Evolutionary conservation across 2,888 invertebrate species (phyloP), one percentile per base, ranked within the genome.

Genomic region (Conchocele bisecta): DNA sequence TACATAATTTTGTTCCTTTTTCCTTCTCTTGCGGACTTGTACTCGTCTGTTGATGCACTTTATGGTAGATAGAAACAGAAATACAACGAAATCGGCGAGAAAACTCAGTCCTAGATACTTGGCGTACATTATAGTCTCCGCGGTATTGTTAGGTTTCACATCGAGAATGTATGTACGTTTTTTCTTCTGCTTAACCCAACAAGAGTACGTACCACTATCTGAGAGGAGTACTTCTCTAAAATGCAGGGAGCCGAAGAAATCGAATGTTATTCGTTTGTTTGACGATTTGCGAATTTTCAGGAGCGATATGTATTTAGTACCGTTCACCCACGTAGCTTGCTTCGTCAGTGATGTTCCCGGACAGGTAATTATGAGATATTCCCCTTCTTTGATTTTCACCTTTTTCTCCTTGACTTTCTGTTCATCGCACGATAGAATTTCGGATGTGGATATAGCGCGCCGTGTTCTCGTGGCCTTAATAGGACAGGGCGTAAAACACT

Each of bases 191-290:
- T 63, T 58, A 2, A 70, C 33, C 76, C 76, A 76, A 22, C 76
- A 76, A 6, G 76, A 50, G 39, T 76, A 76, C 6, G 51, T 60
- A 0, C 72, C 76, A 26, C 29, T 56, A 29, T 76, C 76, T 0
- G 24, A 1, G 4, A 41, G 1, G 5, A 11, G 22, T 0, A 50
- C 53, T 15, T 22, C n/a, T 17, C 48, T 39, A 35, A 76, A 73
- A 54, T 66, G 66, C 13, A 76, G 35, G n/a, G 65, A 68, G 22
- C 72, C 70, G 22, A 69, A 59, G n/a, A 69, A 51, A 28, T 76
- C 76, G 17, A 73, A 69, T 11, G 53, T 50, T 17, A 73, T 56
- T 11, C 72, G 61, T 3, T 50, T 46, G n/a, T 61, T 58, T 17
- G 66, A 33, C 3, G 29, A n/a, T 44, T 67, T 73, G n/a, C 42